Evolutionary conservation across 2,888 invertebrate species (phyloP).

Genomic region (Callosobruchus maculatus): DNA sequence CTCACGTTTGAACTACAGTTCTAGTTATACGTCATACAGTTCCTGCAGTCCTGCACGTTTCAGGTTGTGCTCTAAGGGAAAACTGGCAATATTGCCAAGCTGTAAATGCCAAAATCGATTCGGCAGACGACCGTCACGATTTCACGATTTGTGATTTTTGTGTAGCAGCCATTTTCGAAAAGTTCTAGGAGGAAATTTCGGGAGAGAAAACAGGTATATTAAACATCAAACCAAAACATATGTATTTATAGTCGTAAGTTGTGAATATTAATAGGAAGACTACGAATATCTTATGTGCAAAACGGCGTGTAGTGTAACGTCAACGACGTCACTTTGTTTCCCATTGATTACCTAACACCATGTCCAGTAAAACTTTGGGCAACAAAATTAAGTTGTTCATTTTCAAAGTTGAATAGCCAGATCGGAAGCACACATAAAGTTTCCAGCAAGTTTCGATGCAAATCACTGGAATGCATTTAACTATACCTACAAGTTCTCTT

Average conservation of each 20-base stretch:
- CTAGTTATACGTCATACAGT: no score
- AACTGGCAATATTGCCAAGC: background rate
- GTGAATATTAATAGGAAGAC: background rate
- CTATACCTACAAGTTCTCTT: conserved; percentile 53
- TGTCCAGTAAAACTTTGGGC: conserved; percentile 10
- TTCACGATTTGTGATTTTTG: background rate
- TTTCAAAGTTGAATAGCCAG: conserved; percentile 19
- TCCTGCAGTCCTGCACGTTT: no score
- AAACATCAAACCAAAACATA: background rate
- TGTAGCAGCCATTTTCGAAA: background rate
- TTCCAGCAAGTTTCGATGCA: conserved; percentile 19
- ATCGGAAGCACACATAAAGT: conserved; percentile 14
- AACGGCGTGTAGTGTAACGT: conserved; percentile 11
- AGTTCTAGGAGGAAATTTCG: background rate
- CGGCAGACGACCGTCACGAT: background rate
- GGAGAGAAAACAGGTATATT: background rate
- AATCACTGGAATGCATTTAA: conserved; percentile 42
- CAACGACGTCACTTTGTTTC: conserved; percentile 23
- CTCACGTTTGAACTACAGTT: no score
- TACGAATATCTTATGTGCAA: conserved; percentile 1
- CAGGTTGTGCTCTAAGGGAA: no score
- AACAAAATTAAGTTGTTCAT: conserved; percentile 17
- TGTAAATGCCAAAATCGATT: background rate
- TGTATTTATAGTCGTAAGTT: background rate
- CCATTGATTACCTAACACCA: conserved; percentile 37